phyloP scores from a whole-genome alignment of 92 coral and sea anemone genomes.

The Zoanthus gigantus region DNA sequence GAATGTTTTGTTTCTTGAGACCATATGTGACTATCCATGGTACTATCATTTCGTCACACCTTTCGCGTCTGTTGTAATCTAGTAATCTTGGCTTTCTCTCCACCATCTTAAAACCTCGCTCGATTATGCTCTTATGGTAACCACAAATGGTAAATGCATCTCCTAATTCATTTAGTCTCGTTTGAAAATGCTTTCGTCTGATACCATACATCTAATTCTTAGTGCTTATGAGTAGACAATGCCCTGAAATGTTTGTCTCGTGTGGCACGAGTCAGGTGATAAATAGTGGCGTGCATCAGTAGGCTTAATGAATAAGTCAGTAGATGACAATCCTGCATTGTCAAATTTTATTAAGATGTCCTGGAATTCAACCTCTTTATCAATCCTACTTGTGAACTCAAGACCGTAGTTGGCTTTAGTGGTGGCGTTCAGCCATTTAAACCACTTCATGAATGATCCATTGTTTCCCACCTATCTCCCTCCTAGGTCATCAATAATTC shows the following conservation, averaged over 20 bases:
- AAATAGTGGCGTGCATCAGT: conserved; percentile 24
- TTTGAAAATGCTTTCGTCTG: conserved; percentile 1
- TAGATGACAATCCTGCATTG: not conserved
- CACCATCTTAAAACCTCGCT: conserved; percentile 1
- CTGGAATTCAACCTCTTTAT: conserved; percentile 16
- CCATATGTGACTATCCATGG: not conserved
- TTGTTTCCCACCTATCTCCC: conserved; percentile 4
- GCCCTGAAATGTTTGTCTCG: conserved; percentile 22
- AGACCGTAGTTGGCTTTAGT: conserved; percentile 17
- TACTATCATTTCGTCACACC: not conserved
- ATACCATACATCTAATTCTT: conserved; percentile 19
- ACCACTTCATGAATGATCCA: not conserved
- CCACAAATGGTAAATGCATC: not conserved
- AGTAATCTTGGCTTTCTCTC: not conserved
- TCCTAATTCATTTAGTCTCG: conserved; percentile 16
- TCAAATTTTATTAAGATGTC: conserved; percentile 32
- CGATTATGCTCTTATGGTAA: not conserved
- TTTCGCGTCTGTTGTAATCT: not conserved
- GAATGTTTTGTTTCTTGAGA: not conserved
- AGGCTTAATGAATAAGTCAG: conserved; percentile 30
- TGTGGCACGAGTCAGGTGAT: conserved; percentile 38
- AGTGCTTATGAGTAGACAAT: conserved; percentile 28
- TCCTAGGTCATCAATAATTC: conserved; percentile 18
- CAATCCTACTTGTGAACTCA: conserved; percentile 25
- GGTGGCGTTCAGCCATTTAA: conserved; percentile 1